phyloP scores from a whole-genome alignment of 2,797 vertebrate genomes.

The Alectoris magna region DNA sequence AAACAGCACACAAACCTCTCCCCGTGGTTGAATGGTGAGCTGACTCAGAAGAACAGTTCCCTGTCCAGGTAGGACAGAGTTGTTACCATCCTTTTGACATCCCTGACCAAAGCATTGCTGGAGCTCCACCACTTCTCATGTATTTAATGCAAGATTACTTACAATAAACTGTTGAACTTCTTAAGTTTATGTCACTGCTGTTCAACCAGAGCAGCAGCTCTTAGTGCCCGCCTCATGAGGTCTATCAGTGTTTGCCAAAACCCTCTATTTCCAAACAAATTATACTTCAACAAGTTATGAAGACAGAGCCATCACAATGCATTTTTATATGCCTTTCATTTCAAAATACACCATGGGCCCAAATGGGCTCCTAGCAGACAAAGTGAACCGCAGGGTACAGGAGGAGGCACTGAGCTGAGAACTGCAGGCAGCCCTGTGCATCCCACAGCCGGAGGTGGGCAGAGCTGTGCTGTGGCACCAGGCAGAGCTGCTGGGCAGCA shows the following conservation, averaged over 20 bases:
- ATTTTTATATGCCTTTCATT: neutral
- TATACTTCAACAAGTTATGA: neutral
- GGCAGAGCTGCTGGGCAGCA: neutral
- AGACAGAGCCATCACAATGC: neutral
- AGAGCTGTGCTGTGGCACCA: neutral
- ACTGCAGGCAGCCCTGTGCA: neutral
- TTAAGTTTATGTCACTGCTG: neutral
- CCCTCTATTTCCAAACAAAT: neutral
- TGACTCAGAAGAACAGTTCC: neutral
- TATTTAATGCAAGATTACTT: neutral
- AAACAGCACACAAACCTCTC: neutral
- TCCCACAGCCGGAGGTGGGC: rapidly evolving
- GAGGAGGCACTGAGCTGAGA: neutral
- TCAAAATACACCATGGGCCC: neutral
- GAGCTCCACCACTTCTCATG: neutral
- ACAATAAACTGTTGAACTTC: neutral
- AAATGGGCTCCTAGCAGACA: too few species aligned
- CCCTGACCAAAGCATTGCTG: neutral
- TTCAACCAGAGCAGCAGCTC: neutral
- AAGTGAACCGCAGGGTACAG: neutral
- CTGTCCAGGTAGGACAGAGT: neutral
- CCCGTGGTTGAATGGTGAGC: neutral
- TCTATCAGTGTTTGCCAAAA: neutral
- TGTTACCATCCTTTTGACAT: neutral
- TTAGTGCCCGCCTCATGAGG: neutral